Base-by-base conservation (phyloP, 2,797 vertebrate species). In the Hypotaenidia philippensis region DNA sequence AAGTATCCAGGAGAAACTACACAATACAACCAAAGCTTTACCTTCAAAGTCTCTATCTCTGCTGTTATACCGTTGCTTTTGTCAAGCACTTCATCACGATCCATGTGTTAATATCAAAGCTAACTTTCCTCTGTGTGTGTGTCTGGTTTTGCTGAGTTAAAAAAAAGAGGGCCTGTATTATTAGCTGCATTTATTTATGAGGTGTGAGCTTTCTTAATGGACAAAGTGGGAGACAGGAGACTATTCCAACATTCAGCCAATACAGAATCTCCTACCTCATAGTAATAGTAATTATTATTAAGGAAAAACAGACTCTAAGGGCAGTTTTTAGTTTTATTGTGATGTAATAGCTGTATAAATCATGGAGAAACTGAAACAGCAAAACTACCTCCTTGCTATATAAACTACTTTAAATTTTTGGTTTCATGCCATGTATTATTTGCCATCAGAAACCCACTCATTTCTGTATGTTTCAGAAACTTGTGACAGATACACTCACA, bases 111-210 rank as follows among this genome's bases (percentile, higher is more conserved):
- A 80, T 70, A 64, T 25, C 32, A 89, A 82, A 85, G 31, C 18
- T 38, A 77, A 50, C 20, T 79, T 90, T 90, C 69, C 53, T 13
- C 1, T 40, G 50, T 69, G 83, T 76, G 14, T 27, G 83, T 76
- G 14, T 27, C 19, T 66, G 20, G 0, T 61, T 91, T 77, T 64
- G 32, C 11, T 40, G 72, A 86, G 19, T 44, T 60, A 4, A 53
- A 79, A 71, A 52, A 19, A n/a, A 64, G 14, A 44, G 1, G 0
- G 5, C 80, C 76, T 57, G 14, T 78, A 77, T 91, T 90, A 75
- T 92, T 93, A 53, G 29, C 31, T 69, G 45, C 22, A 47, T 87
- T 93, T 93, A 92, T 96, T 96, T 93, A 95, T 77, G 83, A 92
- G 44, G 60, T 89, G 87, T 38, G 65, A 91, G 27, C n/a, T 87